These are phyloP conservation scores for Apodemus speciosus DNA, from an alignment of 2,113 vertebrate species.

Conservation along the genomic window DNA sequence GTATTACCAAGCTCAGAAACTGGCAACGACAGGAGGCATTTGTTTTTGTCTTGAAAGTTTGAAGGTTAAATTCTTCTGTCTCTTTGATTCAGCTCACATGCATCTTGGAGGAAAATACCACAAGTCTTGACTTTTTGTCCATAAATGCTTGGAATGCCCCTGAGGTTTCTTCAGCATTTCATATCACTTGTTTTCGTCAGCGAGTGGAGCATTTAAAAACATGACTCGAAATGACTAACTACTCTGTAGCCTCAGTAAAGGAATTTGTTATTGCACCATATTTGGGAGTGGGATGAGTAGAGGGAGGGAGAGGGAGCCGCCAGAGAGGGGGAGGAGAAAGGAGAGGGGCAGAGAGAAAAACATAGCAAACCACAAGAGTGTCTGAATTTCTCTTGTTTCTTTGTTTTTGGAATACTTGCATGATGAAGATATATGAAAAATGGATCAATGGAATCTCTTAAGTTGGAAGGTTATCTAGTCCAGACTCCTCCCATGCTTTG, in stretches of 20 bases:
- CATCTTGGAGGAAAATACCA: constrained; percentile 78
- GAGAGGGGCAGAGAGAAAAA: not conserved
- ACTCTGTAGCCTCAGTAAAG: constrained; percentile 75
- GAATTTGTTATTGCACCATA: constrained; percentile 80
- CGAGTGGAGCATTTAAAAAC: constrained; percentile 81
- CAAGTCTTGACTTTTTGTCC: constrained; percentile 81
- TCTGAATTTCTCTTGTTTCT: constrained; percentile 79
- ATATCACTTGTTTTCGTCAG: constrained; percentile 85
- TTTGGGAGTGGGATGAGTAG: constrained; percentile 44
- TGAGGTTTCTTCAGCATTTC: constrained; percentile 82
- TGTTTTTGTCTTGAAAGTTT: constrained; percentile 70
- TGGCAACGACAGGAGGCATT: constrained; percentile 14
- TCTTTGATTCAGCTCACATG: constrained; percentile 81
- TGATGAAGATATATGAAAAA: constrained; percentile 67
- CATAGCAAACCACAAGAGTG: constrained; percentile 73
- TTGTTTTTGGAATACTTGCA: constrained; percentile 74
- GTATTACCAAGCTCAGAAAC: not conserved
- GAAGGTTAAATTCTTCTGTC: constrained; percentile 78
- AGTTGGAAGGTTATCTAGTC: constrained; percentile 65
- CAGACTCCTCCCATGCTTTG: not conserved
- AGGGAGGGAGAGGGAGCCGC: constrained; percentile 41
- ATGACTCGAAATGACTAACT: constrained; percentile 82
- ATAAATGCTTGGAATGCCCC: constrained; percentile 80
- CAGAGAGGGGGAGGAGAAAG: not conserved
- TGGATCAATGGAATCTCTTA: constrained; percentile 56